These are phyloP conservation scores for Pinna nobilis DNA, from an alignment of 1,140 invertebrate genomes.

Conservation along the genomic window DNA sequence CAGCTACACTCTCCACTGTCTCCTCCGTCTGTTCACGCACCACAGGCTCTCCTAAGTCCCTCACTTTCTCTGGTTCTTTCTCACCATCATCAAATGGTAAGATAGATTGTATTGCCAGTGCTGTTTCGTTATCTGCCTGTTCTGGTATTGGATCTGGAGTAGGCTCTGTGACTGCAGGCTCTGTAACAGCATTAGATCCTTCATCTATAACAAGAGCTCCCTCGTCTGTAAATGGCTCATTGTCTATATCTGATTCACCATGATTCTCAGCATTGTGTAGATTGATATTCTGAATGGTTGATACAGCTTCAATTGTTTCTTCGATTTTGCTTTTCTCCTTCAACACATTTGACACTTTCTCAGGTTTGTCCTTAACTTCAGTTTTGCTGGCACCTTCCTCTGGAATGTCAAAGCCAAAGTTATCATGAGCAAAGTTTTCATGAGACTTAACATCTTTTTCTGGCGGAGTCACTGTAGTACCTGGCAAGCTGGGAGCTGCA, in stretches of 20 bases:
- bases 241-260: not conserved
- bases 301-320: conserved; percentile 36
- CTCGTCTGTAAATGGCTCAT: conserved; percentile 23
- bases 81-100: conserved; percentile 39
- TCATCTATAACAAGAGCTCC: conserved; percentile 33
- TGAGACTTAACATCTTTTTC: not conserved
- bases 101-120: conserved; percentile 52
- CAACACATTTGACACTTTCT: conserved; percentile 16
- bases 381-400: not conserved
- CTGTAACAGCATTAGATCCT: not conserved
- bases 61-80: conserved; percentile 11
- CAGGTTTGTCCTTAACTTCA: conserved; percentile 1
- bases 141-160: not conserved
- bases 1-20: not conserved
- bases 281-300: conserved; percentile 9
- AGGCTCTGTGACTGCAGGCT: conserved; percentile 15
- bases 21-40: not conserved
- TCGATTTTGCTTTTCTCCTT: conserved; percentile 12
- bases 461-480: not conserved
- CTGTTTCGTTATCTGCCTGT: conserved; percentile 50
- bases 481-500: too few relatives aligned
- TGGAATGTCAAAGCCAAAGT: not conserved
- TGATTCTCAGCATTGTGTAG: conserved; percentile 13
- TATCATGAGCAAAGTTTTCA: not conserved
- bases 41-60: not conserved